Evolutionary conservation across 2,888 invertebrate species (phyloP).

Genomic region (Dusona sp.): DNA sequence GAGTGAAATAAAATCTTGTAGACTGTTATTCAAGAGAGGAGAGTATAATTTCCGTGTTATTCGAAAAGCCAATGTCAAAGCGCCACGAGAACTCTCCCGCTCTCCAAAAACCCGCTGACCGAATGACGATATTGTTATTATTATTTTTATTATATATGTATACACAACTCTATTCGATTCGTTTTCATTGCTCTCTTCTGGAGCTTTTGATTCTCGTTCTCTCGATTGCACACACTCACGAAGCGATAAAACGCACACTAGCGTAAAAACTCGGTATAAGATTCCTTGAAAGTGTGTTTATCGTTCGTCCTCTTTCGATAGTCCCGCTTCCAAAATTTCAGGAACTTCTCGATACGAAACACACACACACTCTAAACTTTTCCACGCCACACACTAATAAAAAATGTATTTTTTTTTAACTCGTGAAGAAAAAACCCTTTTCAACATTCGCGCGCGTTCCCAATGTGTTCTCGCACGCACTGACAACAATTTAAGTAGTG

Average conservation of each 20-base stretch:
- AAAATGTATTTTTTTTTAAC: background rate
- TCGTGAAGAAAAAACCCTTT: background rate
- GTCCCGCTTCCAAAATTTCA: slow-evolving; percentile 1
- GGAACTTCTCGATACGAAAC: background rate
- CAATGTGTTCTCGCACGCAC: slow-evolving; percentile 20
- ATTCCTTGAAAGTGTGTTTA: slow-evolving; percentile 35
- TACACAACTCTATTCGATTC: background rate
- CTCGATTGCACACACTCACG: slow-evolving; percentile 10
- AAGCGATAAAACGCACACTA: slow-evolving; percentile 9
- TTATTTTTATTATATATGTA: background rate
- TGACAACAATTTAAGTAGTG: slow-evolving; percentile 5
- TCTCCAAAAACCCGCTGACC: background rate
- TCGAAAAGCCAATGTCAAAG: slow-evolving; percentile 46
- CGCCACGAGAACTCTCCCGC: slow-evolving; percentile 14
- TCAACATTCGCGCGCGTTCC: slow-evolving; percentile 45
- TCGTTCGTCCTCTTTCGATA: background rate
- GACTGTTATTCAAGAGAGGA: background rate
- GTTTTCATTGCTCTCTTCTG: background rate
- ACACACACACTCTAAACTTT: background rate
- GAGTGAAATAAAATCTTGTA: background rate
- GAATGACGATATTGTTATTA: background rate
- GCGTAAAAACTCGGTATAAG: background rate
- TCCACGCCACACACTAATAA: background rate
- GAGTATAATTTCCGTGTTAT: slow-evolving; percentile 8
- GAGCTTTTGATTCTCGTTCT: slow-evolving; percentile 20